These are phyloP conservation scores for Eulemur albifrons DNA, from an alignment of 2,797 vertebrate species.

Conservation along the genomic window DNA sequence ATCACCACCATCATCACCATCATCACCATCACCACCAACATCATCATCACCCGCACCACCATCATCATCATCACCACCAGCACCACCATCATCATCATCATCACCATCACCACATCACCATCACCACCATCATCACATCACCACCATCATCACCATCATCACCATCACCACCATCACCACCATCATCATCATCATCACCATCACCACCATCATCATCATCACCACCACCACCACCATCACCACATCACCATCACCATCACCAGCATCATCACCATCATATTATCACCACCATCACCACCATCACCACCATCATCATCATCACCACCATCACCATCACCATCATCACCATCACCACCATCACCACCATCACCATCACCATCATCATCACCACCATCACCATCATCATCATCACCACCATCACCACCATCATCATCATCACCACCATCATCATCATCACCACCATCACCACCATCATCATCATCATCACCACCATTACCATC, in stretches of 20 bases:
- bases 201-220: accelerated
- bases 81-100: accelerated
- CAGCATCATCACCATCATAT: background rate
- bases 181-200: too few relatives aligned
- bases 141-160: too few relatives aligned
- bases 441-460: accelerated
- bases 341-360: background rate
- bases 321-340: too few relatives aligned
- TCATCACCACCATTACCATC: accelerated
- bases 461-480: accelerated
- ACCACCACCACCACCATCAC: too few relatives aligned
- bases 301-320: background rate
- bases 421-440: accelerated
- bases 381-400: background rate
- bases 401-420: background rate
- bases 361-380: too few relatives aligned
- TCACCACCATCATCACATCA: background rate
- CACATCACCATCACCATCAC: background rate
- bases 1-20: accelerated
- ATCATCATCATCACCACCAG: background rate
- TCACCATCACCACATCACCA: too few relatives aligned
- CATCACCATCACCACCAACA: accelerated
- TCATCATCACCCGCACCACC: accelerated
- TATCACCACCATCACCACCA: background rate
- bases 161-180: too few relatives aligned